Evolutionary conservation across 2,888 invertebrate species (phyloP).

Genomic region (Caprella mutica): DNA sequence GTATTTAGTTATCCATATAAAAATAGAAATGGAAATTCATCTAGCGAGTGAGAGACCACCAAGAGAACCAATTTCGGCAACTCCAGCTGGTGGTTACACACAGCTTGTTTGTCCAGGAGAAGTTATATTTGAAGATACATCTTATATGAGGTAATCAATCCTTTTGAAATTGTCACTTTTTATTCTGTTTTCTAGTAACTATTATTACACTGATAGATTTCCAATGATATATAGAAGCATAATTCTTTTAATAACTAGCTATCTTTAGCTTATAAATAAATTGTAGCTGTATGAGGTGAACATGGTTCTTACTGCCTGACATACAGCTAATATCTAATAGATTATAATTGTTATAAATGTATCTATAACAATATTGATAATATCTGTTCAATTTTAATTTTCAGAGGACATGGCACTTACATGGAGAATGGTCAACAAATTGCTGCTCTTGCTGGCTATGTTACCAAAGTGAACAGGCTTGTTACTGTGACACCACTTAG

Average conservation of each 20-base stretch:
- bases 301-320: neutral
- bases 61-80: constrained; percentile 37
- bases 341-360: neutral
- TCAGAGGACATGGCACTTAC: constrained; percentile 93
- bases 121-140: constrained; percentile 66
- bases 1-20: neutral
- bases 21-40: constrained; percentile 37
- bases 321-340: neutral
- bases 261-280: too few species aligned
- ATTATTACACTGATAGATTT: too few species aligned
- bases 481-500: constrained; percentile 73
- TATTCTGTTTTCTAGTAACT: too few species aligned
- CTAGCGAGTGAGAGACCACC: constrained; percentile 37
- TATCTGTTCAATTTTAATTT: constrained; percentile 16
- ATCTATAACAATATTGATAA: neutral
- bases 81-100: constrained; percentile 46
- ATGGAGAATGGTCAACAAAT: constrained; percentile 61
- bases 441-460: constrained; percentile 86
- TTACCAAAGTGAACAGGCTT: constrained; percentile 87
- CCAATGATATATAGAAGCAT: too few species aligned
- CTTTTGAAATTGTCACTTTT: neutral
- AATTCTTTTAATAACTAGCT: too few species aligned
- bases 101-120: constrained; percentile 65
- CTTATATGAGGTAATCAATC: constrained; percentile 62
- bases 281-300: neutral